phyloP scores from a whole-genome alignment of 2,797 vertebrate species.

The Nothura maculosa region DNA sequence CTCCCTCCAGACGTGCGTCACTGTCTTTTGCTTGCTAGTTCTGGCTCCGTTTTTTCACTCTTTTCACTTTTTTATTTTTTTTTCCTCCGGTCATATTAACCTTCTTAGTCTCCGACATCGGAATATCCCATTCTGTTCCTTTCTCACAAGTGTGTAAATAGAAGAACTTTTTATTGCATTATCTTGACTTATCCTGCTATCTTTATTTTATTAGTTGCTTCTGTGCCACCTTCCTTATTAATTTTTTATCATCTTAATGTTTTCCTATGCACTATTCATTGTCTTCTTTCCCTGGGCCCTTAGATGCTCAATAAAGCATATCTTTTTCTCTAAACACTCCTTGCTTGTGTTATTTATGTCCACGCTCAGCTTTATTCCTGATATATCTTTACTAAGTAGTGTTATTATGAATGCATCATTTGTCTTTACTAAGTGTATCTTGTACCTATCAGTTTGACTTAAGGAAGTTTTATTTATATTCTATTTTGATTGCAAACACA shows the following conservation, averaged over 20 bases:
- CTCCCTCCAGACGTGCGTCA: not conserved
- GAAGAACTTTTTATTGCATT: not conserved
- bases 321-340: not conserved
- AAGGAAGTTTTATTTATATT: conserved; percentile 9
- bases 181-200: not conserved
- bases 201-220: conserved; percentile 36
- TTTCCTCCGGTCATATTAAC: fast-evolving
- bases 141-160: not conserved
- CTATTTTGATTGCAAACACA: not conserved
- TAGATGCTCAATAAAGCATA: not conserved
- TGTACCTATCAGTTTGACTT: not conserved
- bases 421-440: not conserved
- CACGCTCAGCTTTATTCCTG: not conserved
- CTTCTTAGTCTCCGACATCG: not conserved
- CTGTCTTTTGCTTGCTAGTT: not conserved
- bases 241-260: not conserved
- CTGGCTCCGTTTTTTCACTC: not conserved
- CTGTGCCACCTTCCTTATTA: not conserved
- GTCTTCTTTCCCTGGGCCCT: not conserved
- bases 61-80: fast-evolving
- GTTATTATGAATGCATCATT: not conserved
- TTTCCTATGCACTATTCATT: not conserved
- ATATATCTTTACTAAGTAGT: not conserved
- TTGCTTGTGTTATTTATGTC: not conserved
- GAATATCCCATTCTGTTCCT: not conserved